These are phyloP conservation scores for Unio pictorum DNA, from an alignment of 2,888 invertebrate species.

Conservation along the genomic window DNA sequence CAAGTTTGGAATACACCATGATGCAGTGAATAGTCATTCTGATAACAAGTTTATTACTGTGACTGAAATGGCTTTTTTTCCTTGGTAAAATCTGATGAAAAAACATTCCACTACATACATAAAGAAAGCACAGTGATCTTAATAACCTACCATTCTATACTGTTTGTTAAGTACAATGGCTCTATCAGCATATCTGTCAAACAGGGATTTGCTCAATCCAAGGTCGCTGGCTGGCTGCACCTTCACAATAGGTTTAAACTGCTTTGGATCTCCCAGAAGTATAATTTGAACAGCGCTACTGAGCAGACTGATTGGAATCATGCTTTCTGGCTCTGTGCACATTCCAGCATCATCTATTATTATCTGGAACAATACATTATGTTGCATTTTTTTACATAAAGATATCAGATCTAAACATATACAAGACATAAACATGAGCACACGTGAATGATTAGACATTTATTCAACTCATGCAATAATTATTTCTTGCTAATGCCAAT, in stretches of 20 bases:
- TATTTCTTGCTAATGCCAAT: not conserved
- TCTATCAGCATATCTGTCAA: constrained; percentile 51
- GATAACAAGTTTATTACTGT: too few species aligned
- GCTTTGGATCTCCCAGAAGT: constrained; percentile 60
- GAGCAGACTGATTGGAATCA: constrained; percentile 64
- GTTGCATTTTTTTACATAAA: not conserved
- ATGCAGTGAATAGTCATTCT: not conserved
- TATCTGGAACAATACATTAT: constrained; percentile 40
- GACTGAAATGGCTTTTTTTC: not conserved
- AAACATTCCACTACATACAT: not conserved
- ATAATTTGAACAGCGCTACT: constrained; percentile 68
- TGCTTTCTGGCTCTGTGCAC: constrained; percentile 61
- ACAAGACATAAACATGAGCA: not conserved
- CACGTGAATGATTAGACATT: not conserved
- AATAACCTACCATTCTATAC: constrained; percentile 62
- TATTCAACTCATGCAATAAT: not conserved
- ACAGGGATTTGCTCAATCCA: constrained; percentile 56
- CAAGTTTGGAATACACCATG: too few species aligned
- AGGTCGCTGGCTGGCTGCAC: constrained; percentile 40
- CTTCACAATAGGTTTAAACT: constrained; percentile 49
- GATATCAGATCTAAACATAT: not conserved
- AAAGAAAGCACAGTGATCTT: not conserved
- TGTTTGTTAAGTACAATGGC: constrained; percentile 54
- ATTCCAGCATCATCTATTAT: constrained; percentile 66
- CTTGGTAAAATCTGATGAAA: not conserved